These are phyloP conservation scores for Zeus faber DNA, from an alignment of 2,113 vertebrate genomes.

Conservation along the genomic window DNA sequence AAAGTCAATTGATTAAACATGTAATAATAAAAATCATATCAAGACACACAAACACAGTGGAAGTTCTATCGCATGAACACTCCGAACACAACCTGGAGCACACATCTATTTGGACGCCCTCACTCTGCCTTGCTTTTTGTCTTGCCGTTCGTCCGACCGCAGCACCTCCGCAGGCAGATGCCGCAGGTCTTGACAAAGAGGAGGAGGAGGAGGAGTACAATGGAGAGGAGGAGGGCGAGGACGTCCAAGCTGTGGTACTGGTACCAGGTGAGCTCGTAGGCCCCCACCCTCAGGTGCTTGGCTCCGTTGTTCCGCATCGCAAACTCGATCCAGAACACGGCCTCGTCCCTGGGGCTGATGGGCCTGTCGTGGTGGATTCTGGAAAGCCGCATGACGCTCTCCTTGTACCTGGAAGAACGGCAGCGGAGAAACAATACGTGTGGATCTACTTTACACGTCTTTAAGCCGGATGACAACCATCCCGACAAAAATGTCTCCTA, in stretches of 20 bases:
- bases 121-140: conserved; percentile 50
- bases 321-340: conserved; percentile 90
- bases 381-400: conserved; percentile 78
- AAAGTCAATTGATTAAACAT: no score
- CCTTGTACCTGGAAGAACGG: conserved; percentile 77
- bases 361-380: conserved; percentile 86
- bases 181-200: conserved; percentile 70
- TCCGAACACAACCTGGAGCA: no score
- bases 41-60: no score
- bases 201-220: no score
- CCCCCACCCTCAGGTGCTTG: conserved; percentile 80
- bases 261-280: conserved; percentile 87
- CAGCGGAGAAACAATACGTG: no score
- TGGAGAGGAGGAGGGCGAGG: conserved; percentile 73
- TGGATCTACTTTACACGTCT: no score
- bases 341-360: conserved; percentile 77
- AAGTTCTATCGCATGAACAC: no score
- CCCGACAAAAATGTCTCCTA: no score
- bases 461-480: no score
- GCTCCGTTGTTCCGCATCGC: conserved; percentile 90
- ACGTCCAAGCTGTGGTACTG: conserved; percentile 88
- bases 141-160: conserved; percentile 21
- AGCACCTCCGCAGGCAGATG: conserved; percentile 63
- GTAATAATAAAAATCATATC: no score
- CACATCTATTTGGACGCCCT: no score